Percentiles rank a stretch among this genome's conserved stretches.
These are phyloP conservation scores for Parauchenoglanis punctatus DNA, from an alignment of 2,797 vertebrate genomes.

Conservation along the genomic window DNA sequence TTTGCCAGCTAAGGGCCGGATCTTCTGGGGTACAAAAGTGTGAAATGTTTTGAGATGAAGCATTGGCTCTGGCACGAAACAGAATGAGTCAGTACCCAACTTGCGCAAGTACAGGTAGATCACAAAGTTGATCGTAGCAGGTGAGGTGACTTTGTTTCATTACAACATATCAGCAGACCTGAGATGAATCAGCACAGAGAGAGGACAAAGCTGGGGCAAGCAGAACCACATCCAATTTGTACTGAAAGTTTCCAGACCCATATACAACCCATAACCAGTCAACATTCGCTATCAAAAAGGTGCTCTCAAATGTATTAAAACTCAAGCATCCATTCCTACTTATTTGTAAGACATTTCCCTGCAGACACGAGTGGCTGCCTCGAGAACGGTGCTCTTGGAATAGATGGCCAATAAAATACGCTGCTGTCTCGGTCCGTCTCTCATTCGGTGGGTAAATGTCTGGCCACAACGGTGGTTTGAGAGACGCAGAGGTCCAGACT, in stretches of 20 bases:
- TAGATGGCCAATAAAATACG: conserved; percentile 1
- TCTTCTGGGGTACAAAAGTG: not conserved
- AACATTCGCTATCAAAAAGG: conserved; percentile 9
- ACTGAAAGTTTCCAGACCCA: conserved; percentile 15
- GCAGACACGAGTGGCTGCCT: not conserved
- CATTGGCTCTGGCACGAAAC: not conserved
- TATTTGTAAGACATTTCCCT: conserved; percentile 41
- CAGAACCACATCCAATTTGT: not conserved
- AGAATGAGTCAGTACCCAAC: not conserved
- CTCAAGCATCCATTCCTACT: conserved; percentile 7
- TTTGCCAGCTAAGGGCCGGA: not conserved
- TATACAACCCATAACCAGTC: conserved; percentile 17
- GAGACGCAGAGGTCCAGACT: conserved; percentile 17
- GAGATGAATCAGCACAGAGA: conserved; percentile 19
- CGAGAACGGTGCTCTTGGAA: not conserved
- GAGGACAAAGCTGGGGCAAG: conserved; percentile 2
- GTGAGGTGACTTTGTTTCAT: not conserved
- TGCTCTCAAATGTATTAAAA: conserved; percentile 23
- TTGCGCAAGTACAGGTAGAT: not conserved
- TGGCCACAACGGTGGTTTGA: conserved; percentile 36
- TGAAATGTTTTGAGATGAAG: not conserved
- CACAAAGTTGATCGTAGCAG: not conserved
- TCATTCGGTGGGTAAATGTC: conserved; percentile 46
- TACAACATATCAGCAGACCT: not conserved
- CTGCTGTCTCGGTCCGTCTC: not conserved